Percentiles rank a stretch among this genome's conserved stretches.
These are phyloP conservation scores for Lycophotia porphyrea DNA, from an alignment of 2,888 invertebrate species.

Conservation along the genomic window DNA sequence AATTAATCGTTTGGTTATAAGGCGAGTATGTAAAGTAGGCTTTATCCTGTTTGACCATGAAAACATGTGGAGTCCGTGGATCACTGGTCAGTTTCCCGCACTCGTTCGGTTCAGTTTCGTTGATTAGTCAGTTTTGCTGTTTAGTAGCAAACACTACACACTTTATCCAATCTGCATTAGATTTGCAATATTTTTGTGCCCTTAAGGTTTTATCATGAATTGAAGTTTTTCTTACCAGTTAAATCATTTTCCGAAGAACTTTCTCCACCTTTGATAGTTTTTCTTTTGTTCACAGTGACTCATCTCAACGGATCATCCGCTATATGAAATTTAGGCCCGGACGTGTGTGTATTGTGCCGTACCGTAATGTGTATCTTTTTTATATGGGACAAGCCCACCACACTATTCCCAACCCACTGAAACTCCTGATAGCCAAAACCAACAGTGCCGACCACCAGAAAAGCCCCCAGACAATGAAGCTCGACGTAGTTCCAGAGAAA, in stretches of 20 bases:
- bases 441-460: too few species aligned
- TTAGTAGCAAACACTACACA: too few species aligned
- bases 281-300: neutral
- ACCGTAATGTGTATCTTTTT: too few species aligned
- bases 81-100: neutral
- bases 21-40: slow-evolving; percentile 16
- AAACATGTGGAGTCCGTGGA: neutral
- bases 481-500: too few species aligned
- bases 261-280: neutral
- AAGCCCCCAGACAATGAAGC: too few species aligned
- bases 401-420: too few species aligned
- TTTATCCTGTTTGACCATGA: neutral
- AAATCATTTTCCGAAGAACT: neutral
- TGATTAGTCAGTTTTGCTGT: neutral
- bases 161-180: too few species aligned
- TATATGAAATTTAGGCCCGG: neutral
- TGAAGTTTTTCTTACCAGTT: neutral
- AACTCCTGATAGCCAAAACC: too few species aligned
- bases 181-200: neutral
- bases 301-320: neutral
- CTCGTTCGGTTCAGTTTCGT: neutral
- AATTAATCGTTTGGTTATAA: slow-evolving; percentile 1
- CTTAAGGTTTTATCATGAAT: too few species aligned
- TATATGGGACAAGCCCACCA: too few species aligned
- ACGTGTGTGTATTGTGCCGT: too few species aligned